Evolutionary conservation across 2,797 vertebrate species (phyloP).

Genomic region (Buphagus erythrorhynchus): DNA sequence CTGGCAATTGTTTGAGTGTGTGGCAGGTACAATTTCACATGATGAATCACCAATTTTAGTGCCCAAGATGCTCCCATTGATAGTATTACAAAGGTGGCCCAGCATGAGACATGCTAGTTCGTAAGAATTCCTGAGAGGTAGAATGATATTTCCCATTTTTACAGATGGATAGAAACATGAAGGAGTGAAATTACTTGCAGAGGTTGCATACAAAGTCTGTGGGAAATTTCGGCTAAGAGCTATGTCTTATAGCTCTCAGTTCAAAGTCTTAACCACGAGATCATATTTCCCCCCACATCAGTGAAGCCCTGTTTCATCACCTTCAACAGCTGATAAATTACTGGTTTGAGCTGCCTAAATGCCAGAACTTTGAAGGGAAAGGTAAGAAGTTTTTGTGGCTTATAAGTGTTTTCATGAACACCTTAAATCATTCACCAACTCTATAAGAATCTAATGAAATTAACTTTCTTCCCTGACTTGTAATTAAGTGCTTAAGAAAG

Average conservation of each 20-base stretch:
- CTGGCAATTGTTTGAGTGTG: background rate
- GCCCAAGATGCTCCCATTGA: background rate
- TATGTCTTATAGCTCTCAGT: background rate
- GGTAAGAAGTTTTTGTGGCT: background rate
- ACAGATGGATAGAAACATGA: background rate
- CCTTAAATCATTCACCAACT: background rate
- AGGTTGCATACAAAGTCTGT: background rate
- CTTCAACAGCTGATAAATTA: slow-evolving; percentile 18
- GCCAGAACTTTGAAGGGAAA: slow-evolving; percentile 1
- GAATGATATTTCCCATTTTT: background rate
- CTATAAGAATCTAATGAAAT: background rate
- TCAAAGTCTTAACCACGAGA: background rate
- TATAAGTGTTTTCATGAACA: background rate
- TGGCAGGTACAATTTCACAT: background rate
- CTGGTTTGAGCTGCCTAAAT: background rate
- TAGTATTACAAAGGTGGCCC: background rate
- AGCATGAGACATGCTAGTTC: background rate
- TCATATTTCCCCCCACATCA: background rate
- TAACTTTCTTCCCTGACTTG: background rate
- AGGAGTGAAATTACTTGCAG: background rate
- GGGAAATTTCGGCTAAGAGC: background rate
- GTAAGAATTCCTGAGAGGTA: background rate
- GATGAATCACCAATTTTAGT: background rate
- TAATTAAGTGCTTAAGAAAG: background rate
- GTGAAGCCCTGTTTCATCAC: background rate